These are phyloP conservation scores for Sylvicola cinctus DNA, from an alignment of 2,888 invertebrate genomes.

Conservation along the genomic window DNA sequence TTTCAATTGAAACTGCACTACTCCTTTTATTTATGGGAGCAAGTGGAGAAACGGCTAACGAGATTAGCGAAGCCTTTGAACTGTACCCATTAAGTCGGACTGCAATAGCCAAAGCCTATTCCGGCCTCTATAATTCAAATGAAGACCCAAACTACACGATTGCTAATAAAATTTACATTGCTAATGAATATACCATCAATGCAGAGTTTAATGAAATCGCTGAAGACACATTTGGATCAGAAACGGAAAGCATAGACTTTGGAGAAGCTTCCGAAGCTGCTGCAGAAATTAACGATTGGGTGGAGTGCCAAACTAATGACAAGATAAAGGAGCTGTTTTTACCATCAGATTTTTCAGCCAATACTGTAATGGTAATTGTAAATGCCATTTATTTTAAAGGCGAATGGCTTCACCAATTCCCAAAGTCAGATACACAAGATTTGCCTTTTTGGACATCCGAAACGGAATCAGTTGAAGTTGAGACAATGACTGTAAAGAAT, in stretches of 20 bases:
- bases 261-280: conserved; percentile 23
- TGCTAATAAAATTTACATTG: conserved; percentile 43
- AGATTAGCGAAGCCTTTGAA: too few relatives aligned
- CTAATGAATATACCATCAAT: conserved; percentile 30
- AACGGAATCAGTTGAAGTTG: conserved; percentile 19
- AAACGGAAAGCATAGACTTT: conserved; percentile 39
- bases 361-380: conserved; percentile 43
- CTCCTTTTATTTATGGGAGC: too few relatives aligned
- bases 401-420: conserved; percentile 29
- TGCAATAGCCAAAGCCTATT: conserved; percentile 13
- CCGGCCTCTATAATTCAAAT: too few relatives aligned
- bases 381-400: conserved; percentile 69
- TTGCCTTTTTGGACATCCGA: too few relatives aligned
- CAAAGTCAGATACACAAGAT: too few relatives aligned
- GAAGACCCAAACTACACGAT: too few relatives aligned
- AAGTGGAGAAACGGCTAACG: too few relatives aligned
- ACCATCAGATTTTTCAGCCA: conserved; percentile 26
- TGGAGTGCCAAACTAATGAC: conserved; percentile 45
- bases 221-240: conserved; percentile 35
- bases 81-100: too few relatives aligned
- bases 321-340: conserved; percentile 53
- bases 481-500: conserved; percentile 41
- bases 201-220: conserved; percentile 30
- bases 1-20: too few relatives aligned
- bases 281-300: conserved; percentile 49